A percentile compares a stretch with the other conserved stretches of the same genome.
phyloP scores from a whole-genome alignment of 2,113 vertebrate species.

The Phrynosoma blainvillii region DNA sequence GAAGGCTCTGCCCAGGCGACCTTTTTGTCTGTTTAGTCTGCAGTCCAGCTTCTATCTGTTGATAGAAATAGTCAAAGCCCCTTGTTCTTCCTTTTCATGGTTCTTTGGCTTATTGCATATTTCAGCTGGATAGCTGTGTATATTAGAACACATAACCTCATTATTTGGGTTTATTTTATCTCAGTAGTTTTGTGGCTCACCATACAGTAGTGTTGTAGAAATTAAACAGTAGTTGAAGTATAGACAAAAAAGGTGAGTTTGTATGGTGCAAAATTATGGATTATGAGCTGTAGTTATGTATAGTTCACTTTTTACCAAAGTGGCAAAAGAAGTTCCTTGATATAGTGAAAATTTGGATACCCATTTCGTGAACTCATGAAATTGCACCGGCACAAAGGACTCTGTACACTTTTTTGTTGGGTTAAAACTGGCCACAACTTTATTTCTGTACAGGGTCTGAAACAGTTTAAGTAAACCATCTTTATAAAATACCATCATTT shows the following conservation, averaged over 20 bases:
- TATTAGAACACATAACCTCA: background rate
- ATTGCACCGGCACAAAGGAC: too few species aligned
- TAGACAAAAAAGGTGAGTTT: background rate
- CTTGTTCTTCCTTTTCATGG: too few species aligned
- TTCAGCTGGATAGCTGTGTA: background rate
- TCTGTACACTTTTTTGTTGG: too few species aligned
- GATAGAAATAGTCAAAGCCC: too few species aligned
- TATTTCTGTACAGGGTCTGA: too few species aligned
- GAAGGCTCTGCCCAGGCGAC: too few species aligned
- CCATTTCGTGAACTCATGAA: constrained; percentile 13
- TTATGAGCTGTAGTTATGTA: background rate
- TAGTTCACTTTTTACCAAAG: constrained; percentile 10
- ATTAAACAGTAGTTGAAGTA: background rate
- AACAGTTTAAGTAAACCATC: too few species aligned
- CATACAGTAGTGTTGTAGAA: background rate
- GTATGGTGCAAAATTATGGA: background rate
- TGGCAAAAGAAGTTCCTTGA: constrained; percentile 13
- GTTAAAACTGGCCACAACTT: too few species aligned
- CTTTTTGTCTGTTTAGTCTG: too few species aligned
- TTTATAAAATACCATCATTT: too few species aligned
- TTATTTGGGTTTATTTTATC: background rate
- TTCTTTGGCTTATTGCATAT: too few species aligned
- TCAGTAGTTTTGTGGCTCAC: background rate
- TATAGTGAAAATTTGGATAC: background rate
- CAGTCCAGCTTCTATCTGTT: too few species aligned